These are phyloP conservation scores for Tragelaphus eurycerus DNA, from an alignment of 2,797 vertebrate genomes.

Conservation along the genomic window DNA sequence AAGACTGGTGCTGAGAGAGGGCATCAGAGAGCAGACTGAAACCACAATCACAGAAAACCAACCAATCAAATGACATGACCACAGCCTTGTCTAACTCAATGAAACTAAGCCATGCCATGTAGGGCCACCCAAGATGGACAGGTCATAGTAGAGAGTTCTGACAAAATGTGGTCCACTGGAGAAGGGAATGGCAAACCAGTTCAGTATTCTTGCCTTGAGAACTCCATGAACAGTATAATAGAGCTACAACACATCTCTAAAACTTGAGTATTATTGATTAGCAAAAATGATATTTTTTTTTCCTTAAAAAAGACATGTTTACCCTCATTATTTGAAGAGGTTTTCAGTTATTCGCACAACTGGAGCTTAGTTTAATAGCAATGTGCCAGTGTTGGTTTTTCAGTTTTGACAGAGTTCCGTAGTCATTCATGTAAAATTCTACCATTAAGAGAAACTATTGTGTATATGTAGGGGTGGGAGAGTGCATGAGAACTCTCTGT, in stretches of 20 bases:
- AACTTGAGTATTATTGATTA: neutral
- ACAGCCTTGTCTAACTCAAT: neutral
- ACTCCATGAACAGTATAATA: neutral
- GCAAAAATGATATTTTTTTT: neutral
- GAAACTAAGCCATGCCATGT: neutral
- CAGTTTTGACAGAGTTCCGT: neutral
- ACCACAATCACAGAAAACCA: neutral
- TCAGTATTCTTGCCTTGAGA: neutral
- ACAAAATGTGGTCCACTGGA: neutral
- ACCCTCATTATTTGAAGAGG: neutral
- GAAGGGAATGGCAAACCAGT: neutral
- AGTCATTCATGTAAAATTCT: neutral
- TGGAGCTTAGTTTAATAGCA: neutral
- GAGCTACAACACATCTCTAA: neutral
- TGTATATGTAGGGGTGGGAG: neutral
- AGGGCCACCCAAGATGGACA: neutral
- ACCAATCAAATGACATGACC: neutral
- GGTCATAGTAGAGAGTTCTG: neutral
- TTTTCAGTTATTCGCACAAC: neutral
- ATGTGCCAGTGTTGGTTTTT: neutral
- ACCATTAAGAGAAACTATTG: neutral
- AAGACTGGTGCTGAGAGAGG: accelerated
- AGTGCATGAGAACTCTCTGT: neutral
- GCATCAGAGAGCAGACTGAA: neutral
- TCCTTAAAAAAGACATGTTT: neutral